Evolutionary conservation across 1,140 invertebrate genomes (phyloP).

Genomic region (Drosophila serrata): DNA sequence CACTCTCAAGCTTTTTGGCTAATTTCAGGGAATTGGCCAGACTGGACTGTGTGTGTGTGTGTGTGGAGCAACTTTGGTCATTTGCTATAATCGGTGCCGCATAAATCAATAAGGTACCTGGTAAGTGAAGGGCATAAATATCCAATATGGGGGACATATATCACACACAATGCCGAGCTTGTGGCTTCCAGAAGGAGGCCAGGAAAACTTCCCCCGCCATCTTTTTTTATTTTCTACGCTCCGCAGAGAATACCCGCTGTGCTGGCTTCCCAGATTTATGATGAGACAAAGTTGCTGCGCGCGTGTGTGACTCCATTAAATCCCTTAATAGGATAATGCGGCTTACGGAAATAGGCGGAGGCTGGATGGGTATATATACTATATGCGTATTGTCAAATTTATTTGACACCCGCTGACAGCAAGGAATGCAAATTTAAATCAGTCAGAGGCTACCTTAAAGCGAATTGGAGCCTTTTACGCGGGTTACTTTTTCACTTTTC

Average conservation of each 20-base stretch:
- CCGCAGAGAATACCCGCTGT: conserved; percentile 57
- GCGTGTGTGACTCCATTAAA: conserved; percentile 82
- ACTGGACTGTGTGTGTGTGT: background rate
- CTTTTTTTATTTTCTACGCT: conserved; percentile 8
- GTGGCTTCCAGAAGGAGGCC: background rate
- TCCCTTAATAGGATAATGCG: conserved; percentile 80
- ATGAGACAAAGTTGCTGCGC: conserved; percentile 69
- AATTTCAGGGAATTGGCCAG: conserved; percentile 27
- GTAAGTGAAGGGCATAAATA: conserved; percentile 69
- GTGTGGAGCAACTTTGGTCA: conserved; percentile 46
- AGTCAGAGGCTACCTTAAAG: conserved; percentile 40
- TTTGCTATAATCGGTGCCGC: conserved; percentile 61
- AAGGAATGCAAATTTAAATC: conserved; percentile 60
- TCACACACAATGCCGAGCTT: conserved; percentile 29
- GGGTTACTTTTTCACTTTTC: background rate
- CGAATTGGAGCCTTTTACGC: background rate
- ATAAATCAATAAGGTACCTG: conserved; percentile 60
- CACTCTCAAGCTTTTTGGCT: conserved; percentile 49
- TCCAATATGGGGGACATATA: conserved; percentile 69
- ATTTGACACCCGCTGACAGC: conserved; percentile 58
- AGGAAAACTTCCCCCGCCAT: background rate
- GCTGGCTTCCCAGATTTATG: conserved; percentile 71
- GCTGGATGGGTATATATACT: background rate
- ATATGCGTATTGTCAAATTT: conserved; percentile 56
- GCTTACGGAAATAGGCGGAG: conserved; percentile 42